Base-by-base conservation (phyloP, 2,113 vertebrate genomes). In the Falcunculus frontatus region DNA sequence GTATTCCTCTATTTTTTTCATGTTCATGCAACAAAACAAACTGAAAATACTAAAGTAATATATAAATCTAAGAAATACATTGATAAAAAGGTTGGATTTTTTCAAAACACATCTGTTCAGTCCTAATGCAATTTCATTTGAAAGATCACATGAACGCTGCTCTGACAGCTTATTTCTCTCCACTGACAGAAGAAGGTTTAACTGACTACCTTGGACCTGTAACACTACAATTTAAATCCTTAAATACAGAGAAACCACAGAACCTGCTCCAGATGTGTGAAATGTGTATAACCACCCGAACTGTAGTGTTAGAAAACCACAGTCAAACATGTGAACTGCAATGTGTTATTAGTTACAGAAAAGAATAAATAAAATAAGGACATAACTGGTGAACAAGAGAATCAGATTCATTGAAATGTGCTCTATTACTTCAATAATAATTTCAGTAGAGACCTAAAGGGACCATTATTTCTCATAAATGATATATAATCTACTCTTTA, bases 371-470 rank as follows among this genome's bases (percentile, higher is more conserved):
- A 68, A 91, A 90, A 76, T 37, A 63, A 68, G 12, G 42, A 82
- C 1, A 16, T 67, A 69, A 87, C 11, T 46, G 13, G 11, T 56
- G 16, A 62, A 74, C 5, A 91, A 59, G 23, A 22, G 21, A 91
- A 87, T 60, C 63, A 97, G 62, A 88, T 95, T 96, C 18, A 85
- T 41, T 86, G 53, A 95, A 96, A 87, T n/a, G 4, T 87, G 59
- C 44, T 83, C 79, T 86, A 87, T 94, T 95, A 88, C n/a, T 84
- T 93, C 75, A 91, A 68, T 69, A 95, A 90, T 88, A 76, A 95
- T 89, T 95, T 93, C 44, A 65, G 17, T 84, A 37, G 74, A 77
- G 46, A 95, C 37, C 75, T 96, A 94, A 97, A 96, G 83, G 79
- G 82, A 89, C 56, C 29, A 70, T 81, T 89, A 76, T 89, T 80